Evolutionary conservation across 2,888 invertebrate genomes (phyloP), one percentile per base, ranked within the genome.

Genomic region (Malacosoma neustria): DNA sequence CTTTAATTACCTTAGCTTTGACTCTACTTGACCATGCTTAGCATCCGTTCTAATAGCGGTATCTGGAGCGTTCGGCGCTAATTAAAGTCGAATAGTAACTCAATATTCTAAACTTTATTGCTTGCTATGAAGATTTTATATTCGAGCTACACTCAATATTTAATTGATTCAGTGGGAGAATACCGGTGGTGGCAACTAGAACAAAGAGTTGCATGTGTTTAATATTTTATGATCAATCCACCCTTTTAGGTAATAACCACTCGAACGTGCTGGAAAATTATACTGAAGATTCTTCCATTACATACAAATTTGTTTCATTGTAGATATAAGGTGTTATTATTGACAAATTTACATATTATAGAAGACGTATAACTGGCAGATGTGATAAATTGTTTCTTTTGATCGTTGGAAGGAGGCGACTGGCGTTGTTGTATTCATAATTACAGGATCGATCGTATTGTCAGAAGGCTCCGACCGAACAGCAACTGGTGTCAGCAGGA

Each of bases 1-100:
- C 58, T 51, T 63, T 75, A 77, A 81, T 82, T 76, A 74, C 61
- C 56, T 63, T 56, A 54, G 60, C 54, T 55, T 63, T 56, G 54
- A 60, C 54, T 64, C 60, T 71, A 72, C 66, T 75, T 79, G 65
- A 72, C 63, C 73, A 72, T 72, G 74, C 71, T 74, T 67, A 69
- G 69, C 72, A 68, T 77, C 64, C 61, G 64, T 56, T 77, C 64
- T 72, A 74, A 69, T 69, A 55, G 56, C 55, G 57, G 60, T 63
- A 61, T 61, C 51, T 55, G 53, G 54, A 54, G 54, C 52, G 57
- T 58, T 65, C 54, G 56, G 61, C 72, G 67, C 51, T 72, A 73
- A 74, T 76, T 74, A 71, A 22, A 65, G 54, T 59, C 43, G 53
- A 62, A 63, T 59, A 63, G 60, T 60, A 56, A 53, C 61, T 59